phyloP scores from a whole-genome alignment of 2,113 vertebrate species.

The Zosterops pallidus region DNA sequence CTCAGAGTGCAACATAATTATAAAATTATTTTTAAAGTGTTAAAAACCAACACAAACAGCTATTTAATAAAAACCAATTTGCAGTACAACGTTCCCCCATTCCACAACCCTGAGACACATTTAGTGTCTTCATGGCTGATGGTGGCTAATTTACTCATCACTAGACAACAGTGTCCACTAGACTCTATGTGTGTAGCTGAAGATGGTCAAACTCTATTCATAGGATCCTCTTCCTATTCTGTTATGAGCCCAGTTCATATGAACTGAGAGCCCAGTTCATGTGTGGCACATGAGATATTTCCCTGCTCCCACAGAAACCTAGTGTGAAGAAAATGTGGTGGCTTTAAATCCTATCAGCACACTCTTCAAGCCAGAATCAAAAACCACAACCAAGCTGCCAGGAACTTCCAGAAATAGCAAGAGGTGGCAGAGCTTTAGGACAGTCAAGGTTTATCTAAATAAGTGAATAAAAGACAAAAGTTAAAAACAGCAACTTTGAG shows the following conservation, averaged over 20 bases:
- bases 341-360: neutral
- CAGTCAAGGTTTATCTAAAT: neutral
- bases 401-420: neutral
- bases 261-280: neutral
- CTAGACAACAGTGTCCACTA: neutral
- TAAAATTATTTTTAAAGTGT: neutral
- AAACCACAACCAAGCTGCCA: neutral
- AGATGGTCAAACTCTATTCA: neutral
- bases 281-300: neutral
- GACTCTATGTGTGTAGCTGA: neutral
- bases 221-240: neutral
- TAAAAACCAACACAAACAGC: neutral
- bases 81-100: accelerated
- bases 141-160: neutral
- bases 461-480: neutral
- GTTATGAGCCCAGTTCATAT: accelerated
- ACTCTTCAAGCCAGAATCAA: neutral
- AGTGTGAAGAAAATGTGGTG: neutral
- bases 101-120: neutral
- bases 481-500: neutral
- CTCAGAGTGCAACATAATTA: neutral
- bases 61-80: neutral
- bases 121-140: neutral
- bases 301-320: neutral
- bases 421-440: neutral